Evolutionary conservation across 2,888 invertebrate species (phyloP), one percentile per base, ranked within the genome.

Genomic region (Pachliopta kotzebuea): DNA sequence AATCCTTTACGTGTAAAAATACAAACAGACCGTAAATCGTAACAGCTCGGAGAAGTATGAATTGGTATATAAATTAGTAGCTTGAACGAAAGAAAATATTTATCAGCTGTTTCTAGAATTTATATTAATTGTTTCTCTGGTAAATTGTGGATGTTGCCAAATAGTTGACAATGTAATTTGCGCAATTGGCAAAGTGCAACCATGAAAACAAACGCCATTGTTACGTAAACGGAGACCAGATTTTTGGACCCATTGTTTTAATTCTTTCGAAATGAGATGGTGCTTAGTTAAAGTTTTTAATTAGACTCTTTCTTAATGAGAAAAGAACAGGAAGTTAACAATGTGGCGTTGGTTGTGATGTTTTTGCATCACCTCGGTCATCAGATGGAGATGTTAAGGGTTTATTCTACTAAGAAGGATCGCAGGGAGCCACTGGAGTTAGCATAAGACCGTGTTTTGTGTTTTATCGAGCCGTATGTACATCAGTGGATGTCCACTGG

Each of bases 121-220:
- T 52, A n/a, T 20, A 57, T 50, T 55, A 63, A 63, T 63, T 50
- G 29, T 59, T 45, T 29, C 42, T 54, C 57, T 55, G 54, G 61
- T 58, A 65, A 62, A 37, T 62, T 54, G 20, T 57, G 67, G 68
- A 68, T 64, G 66, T 72, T 72, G 70, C 71, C 52, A 68, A 68
- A 72, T 62, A 49, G 54, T 63, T 62, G 62, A 70, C 69, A 70
- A 69, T 70, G 69, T 54, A 56, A 63, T 70, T 71, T 69, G n/a
- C 62, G 68, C 65, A 65, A 69, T 60, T 66, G 53, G 66, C 63
- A 66, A 66, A 60, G 59, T 50, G 55, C 63, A 56, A 62, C 65
- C 67, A 67, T 67, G 68, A 67, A 66, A 65, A 67, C 67, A 61
- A 60, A 61, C 63, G 66, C 59, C 55, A 62, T 67, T 63, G 68